Evolutionary conservation across 1,140 invertebrate species (phyloP).

Genomic region (Meloidogyne floridensis): DNA sequence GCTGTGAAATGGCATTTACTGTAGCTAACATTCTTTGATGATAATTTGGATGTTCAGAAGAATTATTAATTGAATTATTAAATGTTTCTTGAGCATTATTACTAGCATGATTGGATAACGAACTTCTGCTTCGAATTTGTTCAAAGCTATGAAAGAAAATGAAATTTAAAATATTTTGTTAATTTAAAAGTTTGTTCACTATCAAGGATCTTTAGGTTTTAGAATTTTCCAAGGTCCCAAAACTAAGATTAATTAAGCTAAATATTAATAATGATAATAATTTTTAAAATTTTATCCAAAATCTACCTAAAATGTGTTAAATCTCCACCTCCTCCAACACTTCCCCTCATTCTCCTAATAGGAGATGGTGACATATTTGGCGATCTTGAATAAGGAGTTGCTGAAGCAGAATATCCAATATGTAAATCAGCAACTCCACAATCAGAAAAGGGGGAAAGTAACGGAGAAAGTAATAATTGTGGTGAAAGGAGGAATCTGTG

Average conservation of each 20-base stretch:
- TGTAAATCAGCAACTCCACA: slow-evolving; percentile 40
- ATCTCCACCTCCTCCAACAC: slow-evolving; percentile 14
- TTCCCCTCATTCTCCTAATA: slow-evolving; percentile 16
- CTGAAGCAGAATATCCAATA: slow-evolving; percentile 31
- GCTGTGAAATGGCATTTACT: slow-evolving; percentile 20
- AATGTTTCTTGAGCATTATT: slow-evolving; percentile 10
- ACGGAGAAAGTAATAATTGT: slow-evolving; percentile 56
- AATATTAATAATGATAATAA: no score
- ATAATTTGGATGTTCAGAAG: neutral
- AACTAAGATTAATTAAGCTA: no score
- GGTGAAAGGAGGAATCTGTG: slow-evolving; percentile 53
- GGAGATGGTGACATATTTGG: slow-evolving; percentile 57
- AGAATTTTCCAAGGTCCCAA: no score
- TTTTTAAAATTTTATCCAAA: slow-evolving; percentile 17
- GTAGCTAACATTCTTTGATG: slow-evolving; percentile 5
- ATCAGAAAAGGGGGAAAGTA: slow-evolving; percentile 64
- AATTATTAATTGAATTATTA: neutral
- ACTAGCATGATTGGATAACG: slow-evolving; percentile 55
- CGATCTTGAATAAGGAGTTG: slow-evolving; percentile 61
- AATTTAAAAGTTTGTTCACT: no score
- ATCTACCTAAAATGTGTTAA: slow-evolving; percentile 51
- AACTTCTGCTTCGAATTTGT: slow-evolving; percentile 54
- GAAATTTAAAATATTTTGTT: no score
- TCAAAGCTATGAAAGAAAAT: slow-evolving; percentile 54
- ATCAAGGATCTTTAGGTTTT: no score